Base-by-base conservation (phyloP, 2,888 invertebrate species). In the Caenorhabditis plicata region DNA sequence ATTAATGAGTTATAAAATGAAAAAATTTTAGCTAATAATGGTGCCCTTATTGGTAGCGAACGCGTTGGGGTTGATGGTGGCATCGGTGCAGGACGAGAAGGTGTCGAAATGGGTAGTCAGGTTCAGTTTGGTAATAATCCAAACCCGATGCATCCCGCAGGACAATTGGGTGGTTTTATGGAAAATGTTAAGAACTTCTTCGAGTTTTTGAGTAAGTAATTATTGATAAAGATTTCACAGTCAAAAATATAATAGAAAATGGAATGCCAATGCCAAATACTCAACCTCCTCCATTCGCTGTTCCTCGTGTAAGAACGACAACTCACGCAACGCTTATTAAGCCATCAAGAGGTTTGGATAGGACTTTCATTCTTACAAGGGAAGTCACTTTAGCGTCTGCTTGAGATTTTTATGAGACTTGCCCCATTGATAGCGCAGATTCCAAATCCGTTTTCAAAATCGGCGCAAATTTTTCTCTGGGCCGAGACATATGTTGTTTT, bases 1-100 rank as follows among this genome's bases (percentile, higher is more conserved):
- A 27, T 36, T 20, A 36, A 46, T 33, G 17, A 33, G 31, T 15
- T 29, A 17, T 27, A 26, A 4, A 20, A 5, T 3, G 25, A 33
- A 13, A 43, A 19, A 23, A 39, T 57, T 69, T 46, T 42, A 71
- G 71, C 67, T n/a, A 68, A 63, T 38, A 61, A 64, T 15, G 74
- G 74, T 4, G 69, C 69, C 0, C 42, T 74, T 9, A 56, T 74
- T 5, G 74, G 69, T 7, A 69, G 71, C 17, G 62, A 68, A 46
- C 48, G 74, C 15, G 56, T 74, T 27, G 74, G 74, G 2, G 66
- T 29, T 3, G 57, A 57, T 13, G 57, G 57, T 3, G 65, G 65
- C 19, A 45, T 65, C 9, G 65, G 61, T 17, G 61, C 48, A 32
- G 53, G 55, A 5, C 50, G 53, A 3, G 50, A 57, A 51, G 65